Evolutionary conservation across 2,888 invertebrate species (phyloP).

Genomic region (Polydrusus tereticollis): DNA sequence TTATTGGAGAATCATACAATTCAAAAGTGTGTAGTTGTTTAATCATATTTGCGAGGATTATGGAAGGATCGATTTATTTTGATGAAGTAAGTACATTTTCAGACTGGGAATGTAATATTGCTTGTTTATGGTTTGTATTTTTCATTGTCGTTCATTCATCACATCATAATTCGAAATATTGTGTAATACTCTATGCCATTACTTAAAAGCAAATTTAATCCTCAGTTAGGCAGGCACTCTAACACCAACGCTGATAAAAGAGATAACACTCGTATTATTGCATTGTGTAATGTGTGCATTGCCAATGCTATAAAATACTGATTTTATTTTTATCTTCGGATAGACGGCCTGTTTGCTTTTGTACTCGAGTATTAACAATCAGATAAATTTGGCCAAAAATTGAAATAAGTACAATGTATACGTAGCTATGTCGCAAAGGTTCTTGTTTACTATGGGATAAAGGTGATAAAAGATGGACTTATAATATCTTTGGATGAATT

Average conservation of each 20-base stretch:
- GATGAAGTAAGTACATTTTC: too few relatives aligned
- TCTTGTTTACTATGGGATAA: too few relatives aligned
- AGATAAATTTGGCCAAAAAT: neutral
- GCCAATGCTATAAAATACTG: neutral
- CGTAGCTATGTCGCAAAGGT: too few relatives aligned
- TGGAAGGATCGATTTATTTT: too few relatives aligned
- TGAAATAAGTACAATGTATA: neutral
- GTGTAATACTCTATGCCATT: neutral
- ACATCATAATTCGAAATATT: neutral
- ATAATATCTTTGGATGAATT: too few relatives aligned
- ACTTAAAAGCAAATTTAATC: neutral
- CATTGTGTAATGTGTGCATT: slow-evolving; percentile 1
- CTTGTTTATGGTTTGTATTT: too few relatives aligned
- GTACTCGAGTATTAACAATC: neutral
- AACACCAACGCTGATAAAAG: neutral
- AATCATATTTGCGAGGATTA: too few relatives aligned
- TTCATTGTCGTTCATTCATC: too few relatives aligned
- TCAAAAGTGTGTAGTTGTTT: too few relatives aligned
- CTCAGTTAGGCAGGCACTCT: neutral
- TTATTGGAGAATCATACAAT: too few relatives aligned
- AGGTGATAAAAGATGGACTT: too few relatives aligned
- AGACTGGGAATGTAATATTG: too few relatives aligned
- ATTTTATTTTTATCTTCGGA: slow-evolving; percentile 15
- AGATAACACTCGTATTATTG: slow-evolving; percentile 8
- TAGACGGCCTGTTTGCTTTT: slow-evolving; percentile 12